phyloP scores from a whole-genome alignment of 2,113 vertebrate genomes.

The Macrotis lagotis region DNA sequence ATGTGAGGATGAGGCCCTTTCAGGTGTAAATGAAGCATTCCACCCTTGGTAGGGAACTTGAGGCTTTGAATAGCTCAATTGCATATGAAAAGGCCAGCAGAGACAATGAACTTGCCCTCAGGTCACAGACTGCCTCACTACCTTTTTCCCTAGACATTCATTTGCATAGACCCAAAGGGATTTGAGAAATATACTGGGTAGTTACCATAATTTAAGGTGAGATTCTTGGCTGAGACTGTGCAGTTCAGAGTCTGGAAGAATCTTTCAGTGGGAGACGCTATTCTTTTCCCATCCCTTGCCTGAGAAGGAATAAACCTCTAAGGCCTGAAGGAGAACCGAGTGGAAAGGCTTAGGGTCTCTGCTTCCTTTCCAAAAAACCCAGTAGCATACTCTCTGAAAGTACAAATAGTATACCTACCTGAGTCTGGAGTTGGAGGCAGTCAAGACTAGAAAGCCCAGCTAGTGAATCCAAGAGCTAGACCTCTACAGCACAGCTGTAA shows the following conservation, averaged over 20 bases:
- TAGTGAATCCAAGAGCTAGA: neutral
- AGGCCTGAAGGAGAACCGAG: neutral
- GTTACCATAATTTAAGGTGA: neutral
- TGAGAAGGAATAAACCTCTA: neutral
- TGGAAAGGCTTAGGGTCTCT: neutral
- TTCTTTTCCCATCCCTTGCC: neutral
- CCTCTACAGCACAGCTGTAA: no score
- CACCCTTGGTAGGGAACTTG: neutral
- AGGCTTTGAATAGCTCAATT: neutral
- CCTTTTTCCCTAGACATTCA: neutral
- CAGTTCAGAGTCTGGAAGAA: neutral
- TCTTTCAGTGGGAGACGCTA: neutral
- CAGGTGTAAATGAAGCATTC: constrained; percentile 1
- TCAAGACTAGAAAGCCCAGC: neutral
- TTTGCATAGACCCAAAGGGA: neutral
- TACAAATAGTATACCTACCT: neutral
- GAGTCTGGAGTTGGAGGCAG: neutral
- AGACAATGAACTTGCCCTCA: neutral
- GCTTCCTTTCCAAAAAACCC: neutral
- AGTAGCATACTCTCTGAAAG: neutral
- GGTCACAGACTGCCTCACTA: neutral
- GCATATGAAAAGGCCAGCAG: neutral
- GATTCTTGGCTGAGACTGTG: neutral
- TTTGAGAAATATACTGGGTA: neutral
- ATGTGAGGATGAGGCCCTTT: neutral